Conservation (phyloP, 2,113 vertebrate genomes). For the Scomber scombrus region DNA sequence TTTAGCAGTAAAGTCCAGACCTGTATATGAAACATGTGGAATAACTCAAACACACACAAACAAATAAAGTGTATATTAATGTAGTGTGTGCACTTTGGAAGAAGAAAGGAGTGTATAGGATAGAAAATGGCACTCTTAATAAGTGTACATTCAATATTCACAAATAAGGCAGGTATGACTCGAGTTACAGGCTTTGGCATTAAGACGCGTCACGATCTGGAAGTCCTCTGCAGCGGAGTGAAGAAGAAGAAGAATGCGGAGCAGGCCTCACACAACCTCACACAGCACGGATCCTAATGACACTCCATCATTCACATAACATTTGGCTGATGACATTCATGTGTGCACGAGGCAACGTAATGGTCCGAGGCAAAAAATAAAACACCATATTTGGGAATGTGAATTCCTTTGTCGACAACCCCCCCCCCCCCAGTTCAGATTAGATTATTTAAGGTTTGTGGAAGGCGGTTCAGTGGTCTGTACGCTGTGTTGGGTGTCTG, state of each 20-base stretch:
- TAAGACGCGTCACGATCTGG: neutral
- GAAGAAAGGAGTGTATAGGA: constrained; percentile 20
- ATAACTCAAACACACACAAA: constrained; percentile 65
- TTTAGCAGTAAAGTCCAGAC: neutral
- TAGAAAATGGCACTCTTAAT: constrained; percentile 27
- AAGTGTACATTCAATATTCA: constrained; percentile 69
- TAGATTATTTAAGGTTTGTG: neutral
- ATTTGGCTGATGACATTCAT: constrained; percentile 30
- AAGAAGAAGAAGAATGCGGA: too few species aligned
- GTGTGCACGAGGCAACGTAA: constrained; percentile 22
- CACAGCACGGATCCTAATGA: neutral
- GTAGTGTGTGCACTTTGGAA: constrained; percentile 57
- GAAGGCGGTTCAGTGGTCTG: neutral
- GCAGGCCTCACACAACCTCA: neutral
- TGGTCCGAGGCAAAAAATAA: neutral
- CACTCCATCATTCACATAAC: constrained; percentile 6
- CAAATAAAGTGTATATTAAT: constrained; percentile 26
- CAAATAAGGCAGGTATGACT: constrained; percentile 49
- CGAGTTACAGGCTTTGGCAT: constrained; percentile 41
- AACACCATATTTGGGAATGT: constrained; percentile 12
- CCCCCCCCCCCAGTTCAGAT: constrained; percentile 6
- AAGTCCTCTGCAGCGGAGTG: constrained; percentile 15
- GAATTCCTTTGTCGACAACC: neutral
- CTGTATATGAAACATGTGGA: constrained; percentile 30
- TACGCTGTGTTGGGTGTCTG: neutral